Conservation (phyloP, 2,888 invertebrate genomes). For the Fabriciana adippe region DNA sequence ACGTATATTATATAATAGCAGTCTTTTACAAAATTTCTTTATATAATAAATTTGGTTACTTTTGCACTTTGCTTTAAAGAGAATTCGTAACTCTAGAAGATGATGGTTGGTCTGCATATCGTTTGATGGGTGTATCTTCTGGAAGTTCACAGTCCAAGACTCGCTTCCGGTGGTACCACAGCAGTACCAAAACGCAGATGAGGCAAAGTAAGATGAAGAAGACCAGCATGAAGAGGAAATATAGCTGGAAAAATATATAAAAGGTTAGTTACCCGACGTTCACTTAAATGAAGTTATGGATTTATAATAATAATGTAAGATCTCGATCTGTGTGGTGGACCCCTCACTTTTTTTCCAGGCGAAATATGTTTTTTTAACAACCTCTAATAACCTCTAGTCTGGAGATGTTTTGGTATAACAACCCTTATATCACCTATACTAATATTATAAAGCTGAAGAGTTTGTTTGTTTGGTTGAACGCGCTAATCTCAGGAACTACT, state of each 20-base stretch:
- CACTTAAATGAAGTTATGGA: too few relatives aligned
- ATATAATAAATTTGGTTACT: not conserved
- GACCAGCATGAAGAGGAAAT: slow-evolving; percentile 66
- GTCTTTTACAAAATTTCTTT: not conserved
- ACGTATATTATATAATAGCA: not conserved
- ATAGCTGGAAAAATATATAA: slow-evolving; percentile 56
- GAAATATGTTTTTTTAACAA: too few relatives aligned
- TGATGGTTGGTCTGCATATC: slow-evolving; percentile 12
- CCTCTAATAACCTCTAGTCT: too few relatives aligned
- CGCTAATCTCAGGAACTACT: too few relatives aligned
- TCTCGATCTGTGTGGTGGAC: too few relatives aligned
- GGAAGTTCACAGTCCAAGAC: slow-evolving; percentile 44
- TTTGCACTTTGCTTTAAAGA: not conserved
- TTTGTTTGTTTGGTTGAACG: too few relatives aligned
- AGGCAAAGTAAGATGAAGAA: slow-evolving; percentile 63
- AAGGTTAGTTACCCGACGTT: not conserved
- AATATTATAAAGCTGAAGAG: too few relatives aligned
- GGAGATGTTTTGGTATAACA: too few relatives aligned
- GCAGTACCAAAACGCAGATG: slow-evolving; percentile 51
- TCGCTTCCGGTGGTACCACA: slow-evolving; percentile 54
- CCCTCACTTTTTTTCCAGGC: too few relatives aligned
- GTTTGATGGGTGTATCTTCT: slow-evolving; percentile 56
- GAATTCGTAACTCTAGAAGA: slow-evolving; percentile 13
- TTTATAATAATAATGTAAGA: too few relatives aligned
- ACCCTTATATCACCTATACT: too few relatives aligned